Conservation (phyloP, 2,797 vertebrate species). For the Cossypha caffra region DNA sequence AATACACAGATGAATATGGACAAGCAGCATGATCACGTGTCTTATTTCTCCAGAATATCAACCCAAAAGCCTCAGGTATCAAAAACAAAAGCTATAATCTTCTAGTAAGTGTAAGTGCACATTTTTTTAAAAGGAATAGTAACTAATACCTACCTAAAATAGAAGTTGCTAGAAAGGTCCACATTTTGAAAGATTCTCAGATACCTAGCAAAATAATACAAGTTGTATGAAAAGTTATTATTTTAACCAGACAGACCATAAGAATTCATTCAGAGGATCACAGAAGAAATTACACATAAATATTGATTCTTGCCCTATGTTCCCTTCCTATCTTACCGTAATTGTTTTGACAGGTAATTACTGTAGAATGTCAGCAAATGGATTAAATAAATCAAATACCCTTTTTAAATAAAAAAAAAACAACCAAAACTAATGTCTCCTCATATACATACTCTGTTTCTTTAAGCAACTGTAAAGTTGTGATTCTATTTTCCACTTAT, state of each 20-base stretch:
- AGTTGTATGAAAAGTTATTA: background rate
- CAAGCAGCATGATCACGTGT: background rate
- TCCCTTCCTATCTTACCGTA: background rate
- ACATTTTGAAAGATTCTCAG: constrained; percentile 97
- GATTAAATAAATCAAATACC: background rate
- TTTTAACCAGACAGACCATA: background rate
- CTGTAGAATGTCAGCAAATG: background rate
- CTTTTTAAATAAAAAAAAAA: background rate
- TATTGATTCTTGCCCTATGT: background rate
- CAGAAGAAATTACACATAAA: background rate
- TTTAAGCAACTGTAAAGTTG: background rate
- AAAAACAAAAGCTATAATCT: background rate
- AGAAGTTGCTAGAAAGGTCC: constrained; percentile 98
- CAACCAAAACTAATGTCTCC: background rate
- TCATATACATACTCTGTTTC: background rate
- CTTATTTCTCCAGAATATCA: background rate
- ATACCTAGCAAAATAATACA: constrained; percentile 81
- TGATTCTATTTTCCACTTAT: background rate
- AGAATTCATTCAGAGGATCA: background rate
- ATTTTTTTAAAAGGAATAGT: background rate
- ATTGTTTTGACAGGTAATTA: background rate
- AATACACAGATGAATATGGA: background rate
- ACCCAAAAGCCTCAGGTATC: background rate
- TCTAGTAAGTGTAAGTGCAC: background rate
- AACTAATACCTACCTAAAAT: constrained; percentile 88